These are phyloP conservation scores for Encarsia formosa DNA, from an alignment of 2,888 invertebrate genomes.

Conservation along the genomic window DNA sequence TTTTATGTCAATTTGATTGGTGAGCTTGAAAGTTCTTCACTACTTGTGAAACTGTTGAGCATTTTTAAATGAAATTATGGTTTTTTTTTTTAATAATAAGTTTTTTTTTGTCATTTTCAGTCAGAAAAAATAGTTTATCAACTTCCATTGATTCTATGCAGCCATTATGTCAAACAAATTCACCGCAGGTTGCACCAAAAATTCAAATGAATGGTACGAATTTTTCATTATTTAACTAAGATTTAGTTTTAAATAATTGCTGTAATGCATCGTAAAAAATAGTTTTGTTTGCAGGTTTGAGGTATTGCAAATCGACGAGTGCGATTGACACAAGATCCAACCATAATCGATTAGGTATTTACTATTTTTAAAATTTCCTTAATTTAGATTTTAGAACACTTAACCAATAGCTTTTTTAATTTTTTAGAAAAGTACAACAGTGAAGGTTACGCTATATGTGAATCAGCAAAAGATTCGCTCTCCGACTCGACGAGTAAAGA, in stretches of 20 bases:
- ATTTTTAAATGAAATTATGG: neutral
- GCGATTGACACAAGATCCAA: constrained; percentile 35
- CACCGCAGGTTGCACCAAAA: constrained; percentile 31
- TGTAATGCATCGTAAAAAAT: constrained; percentile 6
- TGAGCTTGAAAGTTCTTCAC: neutral
- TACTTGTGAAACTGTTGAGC: neutral
- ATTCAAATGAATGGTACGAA: constrained; percentile 28
- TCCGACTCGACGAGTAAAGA: constrained; percentile 30
- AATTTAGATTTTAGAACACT: neutral
- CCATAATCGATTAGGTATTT: constrained; percentile 31
- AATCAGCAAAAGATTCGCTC: constrained; percentile 29
- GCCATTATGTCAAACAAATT: constrained; percentile 36
- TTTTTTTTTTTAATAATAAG: neutral
- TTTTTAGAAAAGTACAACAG: constrained; percentile 34
- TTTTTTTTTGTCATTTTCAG: constrained; percentile 29
- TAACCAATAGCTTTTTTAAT: neutral
- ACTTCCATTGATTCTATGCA: constrained; percentile 38
- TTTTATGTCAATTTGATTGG: neutral
- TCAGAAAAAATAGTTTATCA: constrained; percentile 37
- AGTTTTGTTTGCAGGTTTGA: constrained; percentile 36
- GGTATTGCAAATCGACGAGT: constrained; percentile 40
- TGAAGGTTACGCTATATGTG: constrained; percentile 34
- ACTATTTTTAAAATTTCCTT: neutral
- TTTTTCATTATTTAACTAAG: neutral
- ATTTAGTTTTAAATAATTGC: constrained; percentile 1